These are phyloP conservation scores for Strigamia crassipes DNA, from an alignment of 2,888 invertebrate genomes.

Conservation along the genomic window DNA sequence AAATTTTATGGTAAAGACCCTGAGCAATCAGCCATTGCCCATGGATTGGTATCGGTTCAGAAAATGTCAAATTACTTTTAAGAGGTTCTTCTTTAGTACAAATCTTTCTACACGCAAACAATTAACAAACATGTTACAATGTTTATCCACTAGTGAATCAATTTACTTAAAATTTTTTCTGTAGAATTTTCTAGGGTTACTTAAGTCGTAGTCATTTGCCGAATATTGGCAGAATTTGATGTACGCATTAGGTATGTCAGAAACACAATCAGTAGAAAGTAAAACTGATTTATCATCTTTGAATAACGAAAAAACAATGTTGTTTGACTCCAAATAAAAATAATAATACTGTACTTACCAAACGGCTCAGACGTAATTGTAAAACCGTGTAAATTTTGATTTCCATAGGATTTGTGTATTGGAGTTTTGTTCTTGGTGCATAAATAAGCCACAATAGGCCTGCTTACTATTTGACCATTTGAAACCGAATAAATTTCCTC, in stretches of 20 bases:
- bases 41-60: background rate
- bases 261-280: background rate
- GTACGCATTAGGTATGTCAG: background rate
- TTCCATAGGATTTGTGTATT: background rate
- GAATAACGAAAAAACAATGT: too few species aligned
- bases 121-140: background rate
- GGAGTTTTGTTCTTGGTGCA: background rate
- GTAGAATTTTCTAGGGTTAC: background rate
- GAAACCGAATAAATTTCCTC: background rate
- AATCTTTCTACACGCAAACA: background rate
- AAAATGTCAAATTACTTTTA: background rate
- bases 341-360: background rate
- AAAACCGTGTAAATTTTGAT: background rate
- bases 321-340: too few species aligned
- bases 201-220: background rate
- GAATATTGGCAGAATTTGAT: background rate
- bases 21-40: background rate
- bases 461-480: background rate
- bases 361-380: background rate
- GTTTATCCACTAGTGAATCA: background rate
- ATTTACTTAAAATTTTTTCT: background rate
- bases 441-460: background rate
- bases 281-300: too few species aligned
- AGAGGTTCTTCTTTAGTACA: background rate
- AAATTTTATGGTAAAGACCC: background rate